Conservation (phyloP, 2,888 invertebrate species). For the Drosophila longiperda region DNA sequence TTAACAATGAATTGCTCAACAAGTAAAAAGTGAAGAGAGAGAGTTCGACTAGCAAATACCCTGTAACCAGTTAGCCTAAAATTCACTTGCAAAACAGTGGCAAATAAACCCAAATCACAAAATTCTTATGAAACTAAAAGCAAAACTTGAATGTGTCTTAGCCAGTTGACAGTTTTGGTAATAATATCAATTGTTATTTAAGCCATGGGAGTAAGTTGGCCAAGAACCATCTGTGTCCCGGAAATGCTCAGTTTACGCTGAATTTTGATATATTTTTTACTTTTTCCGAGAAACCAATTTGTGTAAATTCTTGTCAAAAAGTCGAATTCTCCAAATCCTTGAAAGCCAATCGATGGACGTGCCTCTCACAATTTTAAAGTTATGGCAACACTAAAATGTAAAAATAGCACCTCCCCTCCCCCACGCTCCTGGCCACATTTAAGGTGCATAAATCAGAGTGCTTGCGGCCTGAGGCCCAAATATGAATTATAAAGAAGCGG, state of each 20-base stretch:
- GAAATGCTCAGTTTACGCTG: too few species aligned
- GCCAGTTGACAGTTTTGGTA: too few species aligned
- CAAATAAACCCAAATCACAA: too few species aligned
- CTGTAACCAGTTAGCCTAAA: background rate
- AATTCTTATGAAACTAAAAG: too few species aligned
- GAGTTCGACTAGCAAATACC: background rate
- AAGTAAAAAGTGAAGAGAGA: background rate
- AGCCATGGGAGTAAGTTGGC: too few species aligned
- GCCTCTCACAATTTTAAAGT: background rate
- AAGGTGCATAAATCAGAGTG: slow-evolving; percentile 20
- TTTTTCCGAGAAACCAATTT: background rate
- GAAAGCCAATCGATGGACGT: background rate
- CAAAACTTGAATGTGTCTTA: too few species aligned
- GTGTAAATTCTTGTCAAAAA: background rate
- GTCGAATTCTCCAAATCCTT: background rate
- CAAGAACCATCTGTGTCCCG: too few species aligned
- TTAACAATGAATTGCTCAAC: background rate
- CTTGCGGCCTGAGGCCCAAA: slow-evolving; percentile 11
- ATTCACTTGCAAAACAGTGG: too few species aligned
- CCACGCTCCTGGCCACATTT: background rate
- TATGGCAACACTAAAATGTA: background rate
- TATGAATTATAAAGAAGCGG: slow-evolving; percentile 14
- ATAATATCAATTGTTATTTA: too few species aligned
- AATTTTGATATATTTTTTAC: background rate
- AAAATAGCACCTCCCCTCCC: background rate